Percentiles rank a stretch among this genome's conserved stretches.
phyloP scores from a whole-genome alignment of 1,140 invertebrate genomes.

The Drosophila lowei region DNA sequence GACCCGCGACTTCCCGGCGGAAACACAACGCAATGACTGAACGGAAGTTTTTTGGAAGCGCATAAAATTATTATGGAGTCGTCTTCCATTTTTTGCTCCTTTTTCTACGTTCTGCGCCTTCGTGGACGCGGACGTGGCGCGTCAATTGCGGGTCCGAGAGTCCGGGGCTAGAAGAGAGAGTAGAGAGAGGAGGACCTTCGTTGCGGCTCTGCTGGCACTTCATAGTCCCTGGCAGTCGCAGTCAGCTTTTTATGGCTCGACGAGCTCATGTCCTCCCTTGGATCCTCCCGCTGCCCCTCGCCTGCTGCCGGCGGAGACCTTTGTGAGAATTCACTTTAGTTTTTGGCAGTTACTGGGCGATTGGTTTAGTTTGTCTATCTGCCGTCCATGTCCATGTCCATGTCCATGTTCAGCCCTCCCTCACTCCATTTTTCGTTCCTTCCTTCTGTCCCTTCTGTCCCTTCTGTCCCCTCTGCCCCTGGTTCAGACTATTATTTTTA shows the following conservation, averaged over 20 bases:
- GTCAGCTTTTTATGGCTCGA: constrained; percentile 55
- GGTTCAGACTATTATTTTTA: constrained; percentile 60
- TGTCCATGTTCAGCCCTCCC: constrained; percentile 3
- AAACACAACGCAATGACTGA: constrained; percentile 78
- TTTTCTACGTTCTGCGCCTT: constrained; percentile 2
- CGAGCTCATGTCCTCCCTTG: constrained; percentile 19
- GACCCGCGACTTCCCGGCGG: constrained; percentile 44
- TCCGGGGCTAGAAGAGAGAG: too few relatives aligned
- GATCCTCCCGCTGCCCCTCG: too few relatives aligned
- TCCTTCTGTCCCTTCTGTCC: not conserved
- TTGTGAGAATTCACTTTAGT: constrained; percentile 54
- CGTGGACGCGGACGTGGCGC: constrained; percentile 42
- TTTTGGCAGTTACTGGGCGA: constrained; percentile 31
- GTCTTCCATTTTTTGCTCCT: constrained; percentile 46
- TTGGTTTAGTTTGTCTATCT: constrained; percentile 38
- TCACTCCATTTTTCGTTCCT: not conserved
- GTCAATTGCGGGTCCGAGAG: constrained; percentile 64
- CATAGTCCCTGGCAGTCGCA: constrained; percentile 50
- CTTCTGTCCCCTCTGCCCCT: constrained; percentile 5
- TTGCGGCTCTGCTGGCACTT: constrained; percentile 51
- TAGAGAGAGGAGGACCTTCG: constrained; percentile 27
- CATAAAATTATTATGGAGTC: constrained; percentile 81
- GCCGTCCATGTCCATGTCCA: not conserved
- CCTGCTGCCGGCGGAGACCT: too few relatives aligned
- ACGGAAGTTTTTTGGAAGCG: constrained; percentile 80